These are phyloP conservation scores for Hydropotes inermis DNA, from an alignment of 2,113 vertebrate genomes.

Conservation along the genomic window DNA sequence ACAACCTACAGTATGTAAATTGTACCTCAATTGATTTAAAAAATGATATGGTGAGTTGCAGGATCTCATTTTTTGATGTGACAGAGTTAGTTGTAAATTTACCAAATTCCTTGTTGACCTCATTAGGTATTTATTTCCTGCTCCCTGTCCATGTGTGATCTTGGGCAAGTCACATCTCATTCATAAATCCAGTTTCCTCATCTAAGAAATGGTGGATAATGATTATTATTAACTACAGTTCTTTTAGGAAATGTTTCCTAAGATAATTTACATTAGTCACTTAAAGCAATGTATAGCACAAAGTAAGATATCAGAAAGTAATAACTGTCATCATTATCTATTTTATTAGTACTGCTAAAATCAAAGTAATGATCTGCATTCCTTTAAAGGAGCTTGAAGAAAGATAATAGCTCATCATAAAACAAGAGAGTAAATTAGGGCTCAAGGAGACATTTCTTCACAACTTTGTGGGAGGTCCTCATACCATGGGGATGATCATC, in stretches of 20 bases:
- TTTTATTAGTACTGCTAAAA: background rate
- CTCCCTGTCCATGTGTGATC: background rate
- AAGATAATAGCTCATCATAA: background rate
- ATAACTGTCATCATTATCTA: background rate
- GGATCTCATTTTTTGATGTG: background rate
- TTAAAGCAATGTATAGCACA: background rate
- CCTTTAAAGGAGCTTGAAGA: background rate
- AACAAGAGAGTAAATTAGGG: background rate
- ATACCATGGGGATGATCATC: background rate
- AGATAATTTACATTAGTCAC: background rate
- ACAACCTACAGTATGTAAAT: background rate
- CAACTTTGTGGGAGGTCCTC: background rate
- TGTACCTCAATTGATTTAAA: background rate
- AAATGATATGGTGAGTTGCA: background rate
- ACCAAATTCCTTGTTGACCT: background rate
- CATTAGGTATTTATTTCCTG: background rate
- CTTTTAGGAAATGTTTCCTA: background rate
- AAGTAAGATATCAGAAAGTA: background rate
- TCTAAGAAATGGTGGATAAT: background rate
- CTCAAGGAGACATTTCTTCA: background rate
- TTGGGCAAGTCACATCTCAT: background rate
- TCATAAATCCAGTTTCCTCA: background rate
- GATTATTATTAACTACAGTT: background rate
- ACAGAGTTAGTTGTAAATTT: background rate
- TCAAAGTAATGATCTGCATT: background rate